Conservation (phyloP, 2,888 invertebrate species). For the Acanthosepion lycidas region DNA sequence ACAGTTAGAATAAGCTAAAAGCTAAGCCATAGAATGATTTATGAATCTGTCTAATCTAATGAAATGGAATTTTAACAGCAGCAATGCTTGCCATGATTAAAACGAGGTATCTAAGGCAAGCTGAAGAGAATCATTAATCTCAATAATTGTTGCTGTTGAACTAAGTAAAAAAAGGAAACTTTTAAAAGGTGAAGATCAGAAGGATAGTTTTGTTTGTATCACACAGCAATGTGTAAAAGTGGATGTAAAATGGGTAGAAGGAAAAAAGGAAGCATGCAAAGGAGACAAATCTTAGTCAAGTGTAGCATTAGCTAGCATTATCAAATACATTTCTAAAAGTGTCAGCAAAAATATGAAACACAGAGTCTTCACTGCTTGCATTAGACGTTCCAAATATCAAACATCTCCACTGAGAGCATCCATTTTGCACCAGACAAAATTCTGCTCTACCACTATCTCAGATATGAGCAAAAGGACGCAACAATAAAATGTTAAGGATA, state of each 20-base stretch:
- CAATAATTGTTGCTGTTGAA: neutral
- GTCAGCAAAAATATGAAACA: neutral
- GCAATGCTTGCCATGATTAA: neutral
- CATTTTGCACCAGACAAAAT: conserved; percentile 36
- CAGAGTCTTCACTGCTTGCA: neutral
- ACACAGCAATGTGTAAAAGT: neutral
- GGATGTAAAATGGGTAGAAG: neutral
- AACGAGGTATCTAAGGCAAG: neutral
- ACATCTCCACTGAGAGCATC: neutral
- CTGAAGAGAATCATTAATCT: neutral
- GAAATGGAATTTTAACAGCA: neutral
- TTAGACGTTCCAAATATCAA: neutral
- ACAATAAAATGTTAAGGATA: conserved; percentile 39
- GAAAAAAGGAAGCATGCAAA: neutral
- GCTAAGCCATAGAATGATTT: conserved; percentile 1
- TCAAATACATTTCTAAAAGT: neutral
- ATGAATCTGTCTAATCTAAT: neutral
- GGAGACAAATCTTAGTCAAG: neutral
- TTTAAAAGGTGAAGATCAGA: neutral
- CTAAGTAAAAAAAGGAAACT: neutral
- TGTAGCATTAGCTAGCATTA: neutral
- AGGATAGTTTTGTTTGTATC: neutral
- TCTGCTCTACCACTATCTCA: neutral
- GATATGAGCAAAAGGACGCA: neutral
- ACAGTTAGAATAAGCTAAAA: neutral